Percentiles rank a stretch among this genome's conserved stretches.
phyloP scores from a whole-genome alignment of 2,797 vertebrate genomes.

The Heliangelus exortis region DNA sequence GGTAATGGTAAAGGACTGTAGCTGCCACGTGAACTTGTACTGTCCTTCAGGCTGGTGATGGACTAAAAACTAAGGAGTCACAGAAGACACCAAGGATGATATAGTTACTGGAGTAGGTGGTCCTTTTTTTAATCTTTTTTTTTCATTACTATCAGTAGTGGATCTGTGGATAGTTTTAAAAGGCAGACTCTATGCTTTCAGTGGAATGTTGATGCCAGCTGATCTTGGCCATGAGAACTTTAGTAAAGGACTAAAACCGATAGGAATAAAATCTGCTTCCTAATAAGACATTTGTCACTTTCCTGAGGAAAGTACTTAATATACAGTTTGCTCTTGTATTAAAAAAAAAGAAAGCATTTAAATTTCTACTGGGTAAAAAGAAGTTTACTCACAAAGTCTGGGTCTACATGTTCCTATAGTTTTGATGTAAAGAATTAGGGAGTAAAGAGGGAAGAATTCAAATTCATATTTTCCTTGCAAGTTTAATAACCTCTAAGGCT shows the following conservation, averaged over 20 bases:
- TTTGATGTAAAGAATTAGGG: neutral
- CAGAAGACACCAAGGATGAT: neutral
- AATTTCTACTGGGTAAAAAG: neutral
- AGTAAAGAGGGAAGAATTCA: neutral
- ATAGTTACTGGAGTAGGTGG: neutral
- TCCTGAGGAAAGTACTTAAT: neutral
- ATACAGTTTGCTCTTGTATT: neutral
- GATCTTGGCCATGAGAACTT: neutral
- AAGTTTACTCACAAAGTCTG: neutral
- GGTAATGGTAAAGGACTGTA: neutral
- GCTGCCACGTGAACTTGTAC: neutral
- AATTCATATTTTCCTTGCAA: neutral
- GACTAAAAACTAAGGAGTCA: neutral
- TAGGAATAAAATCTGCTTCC: neutral
- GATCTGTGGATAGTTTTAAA: neutral
- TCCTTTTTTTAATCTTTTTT: neutral
- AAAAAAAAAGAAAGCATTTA: neutral
- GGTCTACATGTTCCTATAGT: neutral
- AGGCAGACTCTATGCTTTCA: neutral
- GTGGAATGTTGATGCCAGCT: neutral
- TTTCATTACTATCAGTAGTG: neutral
- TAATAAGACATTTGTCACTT: neutral
- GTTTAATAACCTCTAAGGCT: neutral
- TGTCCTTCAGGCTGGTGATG: neutral
- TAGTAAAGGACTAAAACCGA: neutral